Conservation (phyloP, 2,113 vertebrate species). For the Myotis davidii region DNA sequence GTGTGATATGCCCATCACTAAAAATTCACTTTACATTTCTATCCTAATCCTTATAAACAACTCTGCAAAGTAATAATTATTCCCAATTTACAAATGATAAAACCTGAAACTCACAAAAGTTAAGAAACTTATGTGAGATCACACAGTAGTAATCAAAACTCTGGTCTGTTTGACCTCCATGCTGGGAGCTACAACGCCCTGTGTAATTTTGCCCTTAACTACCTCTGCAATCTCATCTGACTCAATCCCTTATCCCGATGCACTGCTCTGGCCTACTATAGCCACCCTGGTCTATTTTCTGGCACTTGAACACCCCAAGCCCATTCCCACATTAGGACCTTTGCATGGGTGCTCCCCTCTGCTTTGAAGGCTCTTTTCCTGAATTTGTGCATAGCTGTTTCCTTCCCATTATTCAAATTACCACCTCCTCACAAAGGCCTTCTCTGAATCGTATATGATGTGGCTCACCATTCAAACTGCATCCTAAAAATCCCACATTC, state of each 20-base stretch:
- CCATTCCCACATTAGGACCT: background rate
- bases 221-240: background rate
- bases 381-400: background rate
- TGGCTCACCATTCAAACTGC: background rate
- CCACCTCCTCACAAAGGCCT: background rate
- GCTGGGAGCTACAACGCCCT: background rate
- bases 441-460: background rate
- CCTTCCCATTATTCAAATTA: background rate
- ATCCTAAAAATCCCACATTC: background rate
- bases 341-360: background rate
- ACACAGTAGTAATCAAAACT: background rate
- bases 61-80: background rate
- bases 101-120: background rate
- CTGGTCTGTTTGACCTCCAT: background rate
- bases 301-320: background rate
- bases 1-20: background rate
- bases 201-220: background rate
- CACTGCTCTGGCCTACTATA: background rate
- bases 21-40: background rate
- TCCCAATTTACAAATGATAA: conserved; percentile 19
- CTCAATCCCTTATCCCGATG: background rate
- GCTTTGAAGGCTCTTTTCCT: background rate
- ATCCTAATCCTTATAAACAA: background rate
- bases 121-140: background rate
- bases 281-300: background rate